Percentiles rank a stretch among this genome's conserved stretches.
Conservation (phyloP, 1,140 invertebrate genomes). For the Magallana ariakensis region DNA sequence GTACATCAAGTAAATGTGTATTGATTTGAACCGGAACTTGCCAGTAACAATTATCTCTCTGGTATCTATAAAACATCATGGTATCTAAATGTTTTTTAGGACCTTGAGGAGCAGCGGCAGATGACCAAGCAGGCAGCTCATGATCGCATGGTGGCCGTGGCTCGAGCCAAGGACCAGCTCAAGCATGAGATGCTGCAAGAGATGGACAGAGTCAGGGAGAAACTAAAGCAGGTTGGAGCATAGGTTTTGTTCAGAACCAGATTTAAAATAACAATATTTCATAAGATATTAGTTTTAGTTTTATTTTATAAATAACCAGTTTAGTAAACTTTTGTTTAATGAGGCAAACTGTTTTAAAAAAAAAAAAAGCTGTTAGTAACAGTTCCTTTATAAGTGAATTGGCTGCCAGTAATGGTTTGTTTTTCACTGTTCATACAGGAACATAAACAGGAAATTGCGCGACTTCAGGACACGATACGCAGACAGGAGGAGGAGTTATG, state of each 20-base stretch:
- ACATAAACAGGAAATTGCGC: constrained; percentile 69
- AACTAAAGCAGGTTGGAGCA: constrained; percentile 70
- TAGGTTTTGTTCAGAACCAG: not conserved
- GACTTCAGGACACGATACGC: constrained; percentile 68
- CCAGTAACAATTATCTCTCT: too few relatives aligned
- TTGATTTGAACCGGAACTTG: too few relatives aligned
- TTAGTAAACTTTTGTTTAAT: too few relatives aligned
- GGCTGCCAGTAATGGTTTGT: not conserved
- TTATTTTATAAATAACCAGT: too few relatives aligned
- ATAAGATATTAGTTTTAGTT: too few relatives aligned
- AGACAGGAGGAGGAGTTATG: constrained; percentile 70
- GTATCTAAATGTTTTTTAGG: constrained; percentile 60
- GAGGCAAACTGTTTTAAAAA: too few relatives aligned
- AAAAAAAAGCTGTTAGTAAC: too few relatives aligned
- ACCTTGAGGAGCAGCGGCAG: constrained; percentile 72
- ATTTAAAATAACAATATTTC: too few relatives aligned
- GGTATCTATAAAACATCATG: not conserved
- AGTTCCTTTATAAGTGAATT: too few relatives aligned
- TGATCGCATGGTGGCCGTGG: constrained; percentile 75
- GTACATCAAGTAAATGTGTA: too few relatives aligned
- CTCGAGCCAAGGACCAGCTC: constrained; percentile 72
- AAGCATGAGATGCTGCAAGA: constrained; percentile 69
- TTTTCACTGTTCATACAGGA: constrained; percentile 62
- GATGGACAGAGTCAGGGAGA: constrained; percentile 69
- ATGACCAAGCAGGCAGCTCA: constrained; percentile 68